A percentile compares a stretch with the other conserved stretches of the same genome.
phyloP scores from a whole-genome alignment of 2,113 vertebrate species.

The Gopherus flavomarginatus region DNA sequence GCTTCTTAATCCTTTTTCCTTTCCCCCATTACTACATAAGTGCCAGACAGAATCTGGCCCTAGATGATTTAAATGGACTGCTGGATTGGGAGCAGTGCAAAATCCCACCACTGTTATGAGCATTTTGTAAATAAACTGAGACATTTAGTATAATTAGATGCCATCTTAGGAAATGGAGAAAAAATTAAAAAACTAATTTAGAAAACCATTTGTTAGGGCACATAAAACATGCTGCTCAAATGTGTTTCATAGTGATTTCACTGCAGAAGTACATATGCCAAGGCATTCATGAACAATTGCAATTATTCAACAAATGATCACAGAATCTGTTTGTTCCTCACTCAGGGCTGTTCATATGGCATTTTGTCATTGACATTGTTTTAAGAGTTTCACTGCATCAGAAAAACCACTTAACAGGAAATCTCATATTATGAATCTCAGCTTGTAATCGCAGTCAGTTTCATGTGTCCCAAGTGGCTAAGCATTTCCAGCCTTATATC shows the following conservation, averaged over 20 bases:
- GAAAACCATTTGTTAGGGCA: slow-evolving; percentile 53
- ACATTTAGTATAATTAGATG: slow-evolving; percentile 73
- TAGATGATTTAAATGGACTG: slow-evolving; percentile 25
- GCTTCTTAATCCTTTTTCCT: background rate
- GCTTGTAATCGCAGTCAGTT: slow-evolving; percentile 34
- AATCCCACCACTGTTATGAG: slow-evolving; percentile 46
- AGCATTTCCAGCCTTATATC: slow-evolving; percentile 46
- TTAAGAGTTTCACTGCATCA: slow-evolving; percentile 38
- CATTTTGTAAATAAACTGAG: slow-evolving; percentile 68
- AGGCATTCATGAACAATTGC: slow-evolving; percentile 42
- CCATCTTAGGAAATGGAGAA: slow-evolving; percentile 35
- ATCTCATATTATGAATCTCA: slow-evolving; percentile 57
- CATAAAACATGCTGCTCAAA: slow-evolving; percentile 59
- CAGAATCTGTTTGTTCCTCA: slow-evolving; percentile 6
- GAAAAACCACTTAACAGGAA: slow-evolving; percentile 40
- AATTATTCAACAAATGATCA: slow-evolving; percentile 43
- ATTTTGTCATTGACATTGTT: background rate
- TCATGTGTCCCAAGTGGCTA: slow-evolving; percentile 25
- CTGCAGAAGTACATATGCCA: slow-evolving; percentile 36
- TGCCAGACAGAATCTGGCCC: background rate
- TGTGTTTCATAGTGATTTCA: slow-evolving; percentile 55
- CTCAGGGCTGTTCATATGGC: background rate
- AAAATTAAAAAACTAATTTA: slow-evolving; percentile 54
- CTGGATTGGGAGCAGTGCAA: slow-evolving; percentile 50
- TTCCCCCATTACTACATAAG: background rate